Percentiles rank a stretch among this genome's conserved stretches.
phyloP scores from a whole-genome alignment of 2,113 vertebrate genomes.

The Pholis gunnellus region DNA sequence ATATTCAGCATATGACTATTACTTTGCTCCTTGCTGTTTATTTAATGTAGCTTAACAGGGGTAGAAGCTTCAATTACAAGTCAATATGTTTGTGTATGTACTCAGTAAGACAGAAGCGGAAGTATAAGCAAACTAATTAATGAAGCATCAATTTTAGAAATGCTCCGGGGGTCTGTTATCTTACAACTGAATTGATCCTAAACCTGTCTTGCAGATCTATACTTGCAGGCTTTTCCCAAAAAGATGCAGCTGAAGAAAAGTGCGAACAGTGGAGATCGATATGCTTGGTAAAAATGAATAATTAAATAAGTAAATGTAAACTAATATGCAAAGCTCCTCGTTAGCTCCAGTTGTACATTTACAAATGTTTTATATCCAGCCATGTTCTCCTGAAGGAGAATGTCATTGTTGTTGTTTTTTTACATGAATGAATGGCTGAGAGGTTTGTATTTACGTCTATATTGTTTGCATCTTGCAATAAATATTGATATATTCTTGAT shows the following conservation, averaged over 20 bases:
- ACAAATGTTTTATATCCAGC: too few species aligned
- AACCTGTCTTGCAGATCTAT: neutral
- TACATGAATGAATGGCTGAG: too few species aligned
- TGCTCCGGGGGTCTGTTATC: neutral
- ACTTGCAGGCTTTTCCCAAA: neutral
- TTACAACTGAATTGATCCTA: neutral
- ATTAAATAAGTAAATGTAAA: too few species aligned
- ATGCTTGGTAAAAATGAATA: too few species aligned
- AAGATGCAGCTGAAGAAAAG: neutral
- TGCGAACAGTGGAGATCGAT: too few species aligned
- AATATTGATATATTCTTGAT: too few species aligned
- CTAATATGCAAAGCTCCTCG: too few species aligned
- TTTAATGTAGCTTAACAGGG: conserved; percentile 56
- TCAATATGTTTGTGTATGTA: conserved; percentile 3
- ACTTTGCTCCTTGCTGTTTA: conserved; percentile 17
- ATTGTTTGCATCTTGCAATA: too few species aligned
- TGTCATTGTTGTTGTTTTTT: too few species aligned
- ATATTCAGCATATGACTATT: conserved; percentile 15
- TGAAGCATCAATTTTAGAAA: neutral
- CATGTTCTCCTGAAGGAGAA: too few species aligned
- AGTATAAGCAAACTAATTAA: neutral
- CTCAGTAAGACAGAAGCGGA: neutral
- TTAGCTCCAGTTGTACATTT: too few species aligned
- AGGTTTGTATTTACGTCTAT: too few species aligned
- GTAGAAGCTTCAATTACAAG: conserved; percentile 38